Evolutionary conservation across 2,888 invertebrate species (phyloP), one percentile per base, ranked within the genome.

Genomic region (Melitaea athalia): DNA sequence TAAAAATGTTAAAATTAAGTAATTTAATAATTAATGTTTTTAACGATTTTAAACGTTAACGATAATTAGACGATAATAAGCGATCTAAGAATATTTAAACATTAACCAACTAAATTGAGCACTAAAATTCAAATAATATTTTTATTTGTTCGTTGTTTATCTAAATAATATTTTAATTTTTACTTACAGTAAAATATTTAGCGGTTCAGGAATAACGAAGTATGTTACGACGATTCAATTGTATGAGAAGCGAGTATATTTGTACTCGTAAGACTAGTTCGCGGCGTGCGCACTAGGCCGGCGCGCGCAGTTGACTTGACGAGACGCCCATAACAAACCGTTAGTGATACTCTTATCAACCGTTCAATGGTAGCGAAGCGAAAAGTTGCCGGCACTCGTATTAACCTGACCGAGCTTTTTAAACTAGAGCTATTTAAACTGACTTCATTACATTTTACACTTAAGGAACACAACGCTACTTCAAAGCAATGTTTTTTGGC

Each of bases 211-310:
- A 62, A 50, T 17, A 14, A 45, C 38, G n/a, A 45, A 52, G n/a
- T 66, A 10, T 14, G 11, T 17, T 38, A 38, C 15, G 14, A 42
- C 14, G 12, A 24, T 24, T 38, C 38, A 5, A 5, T 2, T 38
- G 38, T 38, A 38, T 5, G 38, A 7, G 6, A 8, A 5, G 38
- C 38, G 38, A 38, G 8, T n/a, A 45, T 47, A 33, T 49, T 24
- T 14, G 33, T 68, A 60, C 59, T 59, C 52, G 65, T 61, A 42
- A 43, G 66, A 63, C 52, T 24, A 59, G 14, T 57, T 53, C 0
- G 55, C 71, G 78, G 81, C 89, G 88, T 86, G 86, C 85, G 85
- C 80, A 79, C 81, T 69, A 71, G 70, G 70, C 75, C 72, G 80
- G 79, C 78, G 85, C 85, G 82, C 78, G 74, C 75, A 75, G 78